Evolutionary conservation across 92 coral and sea anemone species (phyloP), one percentile per base, ranked within the genome.

Genomic region (Siderastrea radians): DNA sequence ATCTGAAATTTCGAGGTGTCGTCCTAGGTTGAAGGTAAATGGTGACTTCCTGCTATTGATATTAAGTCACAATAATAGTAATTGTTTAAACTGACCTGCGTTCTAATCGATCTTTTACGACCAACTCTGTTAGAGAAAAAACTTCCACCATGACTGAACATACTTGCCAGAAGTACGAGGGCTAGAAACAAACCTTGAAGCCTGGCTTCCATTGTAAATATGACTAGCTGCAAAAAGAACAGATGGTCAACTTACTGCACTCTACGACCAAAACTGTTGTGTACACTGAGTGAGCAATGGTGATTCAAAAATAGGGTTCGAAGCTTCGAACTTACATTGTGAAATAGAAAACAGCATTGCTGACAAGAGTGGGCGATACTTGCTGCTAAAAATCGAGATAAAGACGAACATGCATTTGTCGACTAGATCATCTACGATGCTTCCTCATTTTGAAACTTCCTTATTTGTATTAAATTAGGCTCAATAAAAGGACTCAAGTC

Each of bases 151-250:
- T 45, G 9, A 8, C 55, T 44, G 15, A 68, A 55, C 47, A 66
- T 52, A 46, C 61, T 67, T 13, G 85, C 45, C 38, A 81, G 74
- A 6, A 81, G 50, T 52, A 55, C 53, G 43, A 69, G 50, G 53
- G 68, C 65, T 63, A 81, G 45, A 1, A 81, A 26, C 17, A 81
- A 81, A 44, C 62, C 26, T 81, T 49, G 75, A 53, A 68, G 65
- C 15, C 53, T 81, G 47, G 85, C 7, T n/a, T 53, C 43, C 85
- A 81, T 81, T 45, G 14, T 43, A 16, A 46, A 53, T 47, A 17
- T 49, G 44, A 13, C 12, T 38, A 6, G 72, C 74, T 81, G 66
- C 53, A 68, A 44, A 7, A 13, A 14, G 6, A 46, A 48, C 49
- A 70, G 52, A 45, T 45, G 6, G 10, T 6, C 4, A 70, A 14